Conservation (phyloP, 1,140 invertebrate species). For the Brachionus koreanus region DNA sequence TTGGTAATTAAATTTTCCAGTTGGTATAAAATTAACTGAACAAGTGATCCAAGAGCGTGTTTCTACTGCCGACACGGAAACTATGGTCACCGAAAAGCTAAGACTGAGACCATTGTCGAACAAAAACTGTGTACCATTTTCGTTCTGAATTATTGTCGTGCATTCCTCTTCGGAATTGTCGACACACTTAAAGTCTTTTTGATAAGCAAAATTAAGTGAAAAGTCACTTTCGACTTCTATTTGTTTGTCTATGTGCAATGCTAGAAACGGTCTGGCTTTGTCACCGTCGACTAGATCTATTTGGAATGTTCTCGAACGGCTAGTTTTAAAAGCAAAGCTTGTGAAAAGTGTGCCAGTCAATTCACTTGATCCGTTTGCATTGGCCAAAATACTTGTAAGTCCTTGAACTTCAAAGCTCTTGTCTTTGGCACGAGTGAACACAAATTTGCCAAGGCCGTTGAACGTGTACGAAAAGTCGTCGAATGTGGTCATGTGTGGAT, state of each 20-base stretch:
- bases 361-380: background rate
- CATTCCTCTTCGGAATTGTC: background rate
- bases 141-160: slow-evolving; percentile 7
- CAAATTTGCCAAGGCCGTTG: slow-evolving; percentile 30
- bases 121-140: background rate
- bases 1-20: background rate
- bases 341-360: background rate
- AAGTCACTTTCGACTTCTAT: background rate
- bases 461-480: slow-evolving; percentile 19
- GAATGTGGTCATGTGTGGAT: slow-evolving; percentile 35
- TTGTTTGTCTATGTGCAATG: background rate
- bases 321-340: background rate
- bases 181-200: background rate
- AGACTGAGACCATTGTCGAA: slow-evolving; percentile 31
- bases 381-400: background rate
- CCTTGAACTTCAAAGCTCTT: slow-evolving; percentile 22
- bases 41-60: slow-evolving; percentile 18
- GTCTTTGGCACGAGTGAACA: slow-evolving; percentile 12
- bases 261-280: background rate
- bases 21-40: background rate
- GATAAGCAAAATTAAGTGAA: background rate
- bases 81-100: background rate
- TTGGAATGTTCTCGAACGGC: background rate
- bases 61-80: background rate
- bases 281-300: background rate